Conservation (phyloP, 2,888 invertebrate genomes). For the Aplocera efformata region DNA sequence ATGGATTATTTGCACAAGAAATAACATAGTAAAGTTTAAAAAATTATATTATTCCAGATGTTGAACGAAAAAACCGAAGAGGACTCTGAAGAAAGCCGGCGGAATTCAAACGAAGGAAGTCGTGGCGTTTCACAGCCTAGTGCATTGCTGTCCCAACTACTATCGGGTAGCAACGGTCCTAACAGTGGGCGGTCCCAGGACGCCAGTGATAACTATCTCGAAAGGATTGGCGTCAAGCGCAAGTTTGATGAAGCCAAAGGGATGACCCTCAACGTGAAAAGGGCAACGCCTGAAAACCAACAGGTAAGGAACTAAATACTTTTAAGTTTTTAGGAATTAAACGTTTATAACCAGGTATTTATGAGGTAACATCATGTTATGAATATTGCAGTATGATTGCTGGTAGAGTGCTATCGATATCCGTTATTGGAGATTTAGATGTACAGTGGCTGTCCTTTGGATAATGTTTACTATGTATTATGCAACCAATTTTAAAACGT, state of each 20-base stretch:
- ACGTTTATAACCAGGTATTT: too few relatives aligned
- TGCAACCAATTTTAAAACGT: too few relatives aligned
- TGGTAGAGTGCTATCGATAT: too few relatives aligned
- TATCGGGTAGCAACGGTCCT: conserved; percentile 62
- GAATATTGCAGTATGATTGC: too few relatives aligned
- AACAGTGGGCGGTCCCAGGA: conserved; percentile 59
- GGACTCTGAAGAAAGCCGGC: conserved; percentile 84
- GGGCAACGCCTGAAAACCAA: conserved; percentile 71
- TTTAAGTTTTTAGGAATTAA: too few relatives aligned
- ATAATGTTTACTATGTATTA: too few relatives aligned
- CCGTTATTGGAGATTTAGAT: too few relatives aligned
- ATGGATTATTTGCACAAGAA: too few relatives aligned
- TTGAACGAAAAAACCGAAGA: conserved; percentile 91
- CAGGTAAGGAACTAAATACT: conserved; percentile 48
- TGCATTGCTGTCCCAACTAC: conserved; percentile 77
- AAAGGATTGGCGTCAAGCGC: conserved; percentile 63
- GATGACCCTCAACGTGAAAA: conserved; percentile 81
- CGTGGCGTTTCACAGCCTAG: conserved; percentile 65
- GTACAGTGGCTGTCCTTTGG: too few relatives aligned
- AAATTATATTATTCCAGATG: conserved; percentile 71
- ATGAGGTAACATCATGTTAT: too few relatives aligned
- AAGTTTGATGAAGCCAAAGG: conserved; percentile 80
- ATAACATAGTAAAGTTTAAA: too few relatives aligned
- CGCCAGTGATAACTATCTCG: conserved; percentile 56
- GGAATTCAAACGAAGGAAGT: conserved; percentile 48